Conservation (phyloP, 2,888 invertebrate genomes). For the Eumacrocentrus americanus region DNA sequence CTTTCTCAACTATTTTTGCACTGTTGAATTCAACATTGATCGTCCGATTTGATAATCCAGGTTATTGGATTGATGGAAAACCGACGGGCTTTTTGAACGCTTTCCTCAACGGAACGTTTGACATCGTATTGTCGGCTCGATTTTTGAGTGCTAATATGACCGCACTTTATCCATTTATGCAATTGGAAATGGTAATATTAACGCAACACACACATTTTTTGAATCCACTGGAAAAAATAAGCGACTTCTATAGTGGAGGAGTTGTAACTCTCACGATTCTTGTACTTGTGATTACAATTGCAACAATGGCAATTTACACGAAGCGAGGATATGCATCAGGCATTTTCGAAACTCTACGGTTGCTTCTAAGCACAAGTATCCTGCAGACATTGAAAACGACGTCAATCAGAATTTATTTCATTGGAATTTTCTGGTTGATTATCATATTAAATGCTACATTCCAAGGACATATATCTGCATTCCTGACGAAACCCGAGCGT, state of each 20-base stretch:
- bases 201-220: neutral
- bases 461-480: neutral
- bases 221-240: neutral
- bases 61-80: neutral
- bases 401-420: neutral
- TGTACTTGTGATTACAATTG: neutral
- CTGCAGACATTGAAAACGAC: neutral
- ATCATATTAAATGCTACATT: neutral
- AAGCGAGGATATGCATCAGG: neutral
- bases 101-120: too few relatives aligned
- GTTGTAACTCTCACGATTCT: neutral
- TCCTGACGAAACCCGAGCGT: neutral
- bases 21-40: neutral
- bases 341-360: neutral
- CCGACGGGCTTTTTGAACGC: neutral
- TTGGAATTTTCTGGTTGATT: neutral
- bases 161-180: neutral
- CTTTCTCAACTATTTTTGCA: neutral
- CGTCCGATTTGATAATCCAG: neutral
- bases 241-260: neutral
- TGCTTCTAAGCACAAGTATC: neutral
- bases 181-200: neutral
- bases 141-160: neutral
- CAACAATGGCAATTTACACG: neutral
- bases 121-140: neutral